phyloP scores from a whole-genome alignment of 2,113 vertebrate species.

The Tretioscincus oriximinensis region DNA sequence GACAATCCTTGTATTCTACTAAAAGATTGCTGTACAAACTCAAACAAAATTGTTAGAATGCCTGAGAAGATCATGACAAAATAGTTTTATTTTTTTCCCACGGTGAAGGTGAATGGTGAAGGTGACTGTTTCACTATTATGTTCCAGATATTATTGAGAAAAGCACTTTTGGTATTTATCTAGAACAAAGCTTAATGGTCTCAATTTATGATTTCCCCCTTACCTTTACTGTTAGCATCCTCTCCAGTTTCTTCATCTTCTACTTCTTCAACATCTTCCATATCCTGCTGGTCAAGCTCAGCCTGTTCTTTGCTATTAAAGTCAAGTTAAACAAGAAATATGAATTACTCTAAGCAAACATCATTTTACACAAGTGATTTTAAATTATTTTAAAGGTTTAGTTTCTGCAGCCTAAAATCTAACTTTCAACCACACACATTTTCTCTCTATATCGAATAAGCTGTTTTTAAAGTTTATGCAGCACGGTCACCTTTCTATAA shows the following conservation, averaged over 20 bases:
- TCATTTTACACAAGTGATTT: neutral
- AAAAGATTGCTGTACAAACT: neutral
- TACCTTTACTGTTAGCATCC: slow-evolving; percentile 95
- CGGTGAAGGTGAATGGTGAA: neutral
- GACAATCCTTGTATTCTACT: neutral
- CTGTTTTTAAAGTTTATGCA: neutral
- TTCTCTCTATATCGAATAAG: neutral
- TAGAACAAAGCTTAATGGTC: neutral
- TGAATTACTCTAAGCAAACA: neutral
- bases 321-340: slow-evolving; percentile 30
- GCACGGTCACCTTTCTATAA: neutral
- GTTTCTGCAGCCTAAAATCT: neutral
- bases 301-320: slow-evolving; percentile 91
- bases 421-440: neutral
- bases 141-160: slow-evolving; percentile 5
- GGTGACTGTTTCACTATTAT: neutral
- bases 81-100: neutral
- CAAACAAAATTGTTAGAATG: neutral
- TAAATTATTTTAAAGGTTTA: neutral
- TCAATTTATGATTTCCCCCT: neutral
- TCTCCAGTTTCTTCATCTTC: slow-evolving; percentile 94
- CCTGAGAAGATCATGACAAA: neutral
- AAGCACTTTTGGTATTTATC: neutral
- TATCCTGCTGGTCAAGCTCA: slow-evolving; percentile 95
- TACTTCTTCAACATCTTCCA: slow-evolving; percentile 98